Evolutionary conservation across 2,888 invertebrate genomes (phyloP).

Genomic region (Archaeoteleia sp.): DNA sequence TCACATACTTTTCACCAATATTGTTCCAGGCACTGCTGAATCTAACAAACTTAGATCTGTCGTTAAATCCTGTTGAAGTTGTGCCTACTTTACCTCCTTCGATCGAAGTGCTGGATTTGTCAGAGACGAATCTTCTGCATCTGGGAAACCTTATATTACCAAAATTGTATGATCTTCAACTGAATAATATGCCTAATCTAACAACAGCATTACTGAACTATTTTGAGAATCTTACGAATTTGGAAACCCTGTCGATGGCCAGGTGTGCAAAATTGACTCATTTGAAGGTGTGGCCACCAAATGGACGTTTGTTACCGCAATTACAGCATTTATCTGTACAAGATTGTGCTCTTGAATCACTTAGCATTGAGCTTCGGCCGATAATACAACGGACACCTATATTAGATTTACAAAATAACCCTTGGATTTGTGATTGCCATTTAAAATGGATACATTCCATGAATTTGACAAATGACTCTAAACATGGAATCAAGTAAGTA

Average conservation of each 20-base stretch:
- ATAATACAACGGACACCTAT: conserved; percentile 76
- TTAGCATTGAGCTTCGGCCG: conserved; percentile 73
- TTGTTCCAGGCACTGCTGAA: conserved; percentile 65
- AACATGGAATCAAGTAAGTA: conserved; percentile 76
- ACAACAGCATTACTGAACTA: conserved; percentile 77
- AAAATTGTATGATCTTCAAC: conserved; percentile 76
- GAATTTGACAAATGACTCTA: conserved; percentile 74
- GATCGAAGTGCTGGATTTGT: conserved; percentile 79
- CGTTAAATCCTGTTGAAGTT: conserved; percentile 76
- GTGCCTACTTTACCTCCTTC: conserved; percentile 78
- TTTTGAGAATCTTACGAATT: conserved; percentile 77
- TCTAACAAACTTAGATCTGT: conserved; percentile 64
- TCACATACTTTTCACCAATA: conserved; percentile 58
- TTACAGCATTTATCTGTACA: conserved; percentile 76
- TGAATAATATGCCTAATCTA: conserved; percentile 78
- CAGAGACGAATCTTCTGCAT: conserved; percentile 78
- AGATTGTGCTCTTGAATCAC: conserved; percentile 74
- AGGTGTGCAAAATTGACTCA: conserved; percentile 77
- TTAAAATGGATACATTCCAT: conserved; percentile 76
- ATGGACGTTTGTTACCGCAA: conserved; percentile 72
- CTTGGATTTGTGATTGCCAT: conserved; percentile 81
- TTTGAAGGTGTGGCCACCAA: conserved; percentile 76
- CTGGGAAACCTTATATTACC: conserved; percentile 75
- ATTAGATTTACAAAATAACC: conserved; percentile 79
- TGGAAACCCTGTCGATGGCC: conserved; percentile 77